A percentile compares a stretch with the other conserved stretches of the same genome.
Evolutionary conservation across 2,113 vertebrate genomes (phyloP).

Genomic region (Nematolebias whitei): DNA sequence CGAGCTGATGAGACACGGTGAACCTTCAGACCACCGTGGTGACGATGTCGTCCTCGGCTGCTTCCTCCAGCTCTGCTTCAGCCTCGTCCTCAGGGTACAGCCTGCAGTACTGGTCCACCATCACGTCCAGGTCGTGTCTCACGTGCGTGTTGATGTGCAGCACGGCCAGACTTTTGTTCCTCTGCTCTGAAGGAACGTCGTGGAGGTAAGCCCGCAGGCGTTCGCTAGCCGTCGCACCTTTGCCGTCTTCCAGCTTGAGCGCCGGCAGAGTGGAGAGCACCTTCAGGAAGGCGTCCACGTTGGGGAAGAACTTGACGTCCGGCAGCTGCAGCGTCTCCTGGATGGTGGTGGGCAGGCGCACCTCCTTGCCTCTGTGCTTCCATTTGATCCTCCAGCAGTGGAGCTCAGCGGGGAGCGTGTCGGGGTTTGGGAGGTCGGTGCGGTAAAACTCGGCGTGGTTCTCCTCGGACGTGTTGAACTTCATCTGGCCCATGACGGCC

Average conservation of each 20-base stretch:
- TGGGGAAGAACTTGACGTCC: slow-evolving; percentile 93
- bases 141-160: slow-evolving; percentile 88
- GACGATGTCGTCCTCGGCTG: slow-evolving; percentile 21
- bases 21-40: slow-evolving; percentile 7
- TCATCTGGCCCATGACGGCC: slow-evolving; percentile 92
- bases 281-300: slow-evolving; percentile 89
- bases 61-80: slow-evolving; percentile 20
- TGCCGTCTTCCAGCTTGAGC: slow-evolving; percentile 84
- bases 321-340: slow-evolving; percentile 90
- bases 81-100: slow-evolving; percentile 84
- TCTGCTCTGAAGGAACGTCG: slow-evolving; percentile 80
- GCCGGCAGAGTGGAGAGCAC: slow-evolving; percentile 87
- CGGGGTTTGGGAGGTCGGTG: slow-evolving; percentile 88
- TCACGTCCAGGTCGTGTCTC: slow-evolving; percentile 91
- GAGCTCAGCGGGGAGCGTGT: slow-evolving; percentile 89
- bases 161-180: slow-evolving; percentile 87
- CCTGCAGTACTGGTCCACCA: slow-evolving; percentile 93
- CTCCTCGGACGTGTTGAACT: slow-evolving; percentile 91
- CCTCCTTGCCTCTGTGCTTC: slow-evolving; percentile 94
- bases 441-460: slow-evolving; percentile 87
- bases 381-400: slow-evolving; percentile 97
- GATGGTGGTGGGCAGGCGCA: slow-evolving; percentile 89
- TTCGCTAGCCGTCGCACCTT: slow-evolving; percentile 73
- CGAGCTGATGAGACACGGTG: no score
- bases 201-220: slow-evolving; percentile 84